phyloP scores from a whole-genome alignment of 2,797 vertebrate genomes.

The Siniperca undulata region DNA sequence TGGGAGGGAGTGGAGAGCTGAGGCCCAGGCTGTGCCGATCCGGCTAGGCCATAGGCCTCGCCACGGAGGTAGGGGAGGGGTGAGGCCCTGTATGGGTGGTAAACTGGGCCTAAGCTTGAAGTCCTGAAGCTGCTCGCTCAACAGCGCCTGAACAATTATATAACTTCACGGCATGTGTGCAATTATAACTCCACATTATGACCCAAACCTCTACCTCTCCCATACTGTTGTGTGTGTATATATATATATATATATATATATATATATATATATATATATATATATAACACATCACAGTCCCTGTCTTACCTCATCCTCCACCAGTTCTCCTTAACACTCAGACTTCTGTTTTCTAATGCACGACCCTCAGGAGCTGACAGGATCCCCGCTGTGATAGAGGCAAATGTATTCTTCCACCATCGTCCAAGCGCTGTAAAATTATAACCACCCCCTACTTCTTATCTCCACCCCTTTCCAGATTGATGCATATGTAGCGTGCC shows the following conservation, averaged over 20 bases:
- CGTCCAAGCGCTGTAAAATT: constrained; percentile 36
- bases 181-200: constrained; percentile 42
- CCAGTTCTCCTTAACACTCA: constrained; percentile 3
- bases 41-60: constrained; percentile 81
- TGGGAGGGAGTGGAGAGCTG: constrained; percentile 73
- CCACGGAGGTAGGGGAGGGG: constrained; percentile 71
- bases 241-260: too few species aligned
- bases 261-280: constrained; percentile 1
- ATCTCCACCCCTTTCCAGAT: constrained; percentile 45
- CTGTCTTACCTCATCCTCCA: constrained; percentile 14
- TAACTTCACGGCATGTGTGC: constrained; percentile 50
- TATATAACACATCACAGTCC: not conserved
- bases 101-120: constrained; percentile 65
- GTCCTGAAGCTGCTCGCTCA: constrained; percentile 45
- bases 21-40: constrained; percentile 83
- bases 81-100: constrained; percentile 77
- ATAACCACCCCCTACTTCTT: constrained; percentile 34
- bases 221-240: too few species aligned
- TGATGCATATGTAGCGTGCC: constrained; percentile 44
- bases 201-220: constrained; percentile 31
- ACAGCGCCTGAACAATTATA: constrained; percentile 58
- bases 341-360: constrained; percentile 10
- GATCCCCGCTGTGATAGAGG: constrained; percentile 43
- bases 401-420: constrained; percentile 40
- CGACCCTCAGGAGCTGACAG: constrained; percentile 8